A percentile compares a stretch with the other conserved stretches of the same genome.
phyloP scores from a whole-genome alignment of 2,113 vertebrate genomes.

The Syngnathus scovelli region DNA sequence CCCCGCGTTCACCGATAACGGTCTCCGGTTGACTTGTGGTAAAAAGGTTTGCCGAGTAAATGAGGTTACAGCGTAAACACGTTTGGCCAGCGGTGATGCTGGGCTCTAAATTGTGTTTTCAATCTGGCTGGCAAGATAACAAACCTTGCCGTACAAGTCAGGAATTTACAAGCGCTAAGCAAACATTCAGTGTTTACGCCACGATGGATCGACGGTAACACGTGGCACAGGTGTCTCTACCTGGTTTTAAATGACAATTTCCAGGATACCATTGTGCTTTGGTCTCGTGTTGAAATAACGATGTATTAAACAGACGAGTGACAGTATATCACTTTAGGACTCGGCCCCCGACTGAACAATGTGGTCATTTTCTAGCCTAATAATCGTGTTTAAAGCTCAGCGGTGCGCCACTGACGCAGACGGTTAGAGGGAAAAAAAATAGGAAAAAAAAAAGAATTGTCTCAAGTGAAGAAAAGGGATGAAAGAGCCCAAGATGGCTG shows the following conservation, averaged over 20 bases:
- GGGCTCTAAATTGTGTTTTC: constrained; percentile 2
- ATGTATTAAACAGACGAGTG: neutral
- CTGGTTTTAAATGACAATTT: neutral
- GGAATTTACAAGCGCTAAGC: constrained; percentile 4
- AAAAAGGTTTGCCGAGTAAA: constrained; percentile 12
- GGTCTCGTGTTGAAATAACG: neutral
- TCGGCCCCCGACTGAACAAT: neutral
- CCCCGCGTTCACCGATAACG: constrained; percentile 19
- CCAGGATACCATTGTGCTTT: neutral
- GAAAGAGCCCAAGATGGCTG: constrained; percentile 42
- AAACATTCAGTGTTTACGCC: neutral
- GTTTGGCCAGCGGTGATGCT: neutral
- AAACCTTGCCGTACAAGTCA: neutral
- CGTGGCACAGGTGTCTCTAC: neutral
- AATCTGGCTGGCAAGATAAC: constrained; percentile 10
- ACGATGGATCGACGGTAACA: neutral
- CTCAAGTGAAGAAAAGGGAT: constrained; percentile 32
- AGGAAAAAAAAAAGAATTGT: constrained; percentile 16
- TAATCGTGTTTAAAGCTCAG: neutral
- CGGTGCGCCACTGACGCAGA: neutral
- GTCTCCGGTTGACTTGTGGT: neutral
- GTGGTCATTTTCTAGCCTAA: neutral
- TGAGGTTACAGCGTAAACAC: constrained; percentile 4
- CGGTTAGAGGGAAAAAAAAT: constrained; percentile 7
- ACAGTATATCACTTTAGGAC: neutral